phyloP scores from a whole-genome alignment of 2,797 vertebrate species.

The Molossus alvarezi region DNA sequence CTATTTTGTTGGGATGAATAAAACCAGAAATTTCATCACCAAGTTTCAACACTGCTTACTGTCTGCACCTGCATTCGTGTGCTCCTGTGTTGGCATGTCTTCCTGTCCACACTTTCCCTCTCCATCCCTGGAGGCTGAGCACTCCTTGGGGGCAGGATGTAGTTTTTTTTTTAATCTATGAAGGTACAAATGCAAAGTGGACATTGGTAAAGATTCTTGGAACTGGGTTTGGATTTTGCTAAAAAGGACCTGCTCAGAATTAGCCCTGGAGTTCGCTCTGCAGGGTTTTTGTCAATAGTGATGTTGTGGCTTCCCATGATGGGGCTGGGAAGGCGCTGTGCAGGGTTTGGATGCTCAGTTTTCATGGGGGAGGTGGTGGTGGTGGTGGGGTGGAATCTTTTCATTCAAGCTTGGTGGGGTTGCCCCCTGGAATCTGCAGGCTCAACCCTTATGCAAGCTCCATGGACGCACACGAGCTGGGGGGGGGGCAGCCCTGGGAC shows the following conservation, averaged over 20 bases:
- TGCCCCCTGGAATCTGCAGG: not conserved
- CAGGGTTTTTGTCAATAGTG: not conserved
- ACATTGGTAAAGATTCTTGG: not conserved
- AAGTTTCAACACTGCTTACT: not conserved
- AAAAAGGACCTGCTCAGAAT: not conserved
- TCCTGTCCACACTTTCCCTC: not conserved
- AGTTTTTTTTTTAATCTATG: not conserved
- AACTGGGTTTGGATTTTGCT: conserved; percentile 48
- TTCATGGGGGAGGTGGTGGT: not conserved
- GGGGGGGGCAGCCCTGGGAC: not conserved
- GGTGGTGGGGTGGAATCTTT: not conserved
- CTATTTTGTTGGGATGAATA: not conserved
- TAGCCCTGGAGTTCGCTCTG: not conserved
- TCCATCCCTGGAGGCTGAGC: not conserved
- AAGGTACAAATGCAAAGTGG: not conserved
- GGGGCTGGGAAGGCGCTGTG: not conserved
- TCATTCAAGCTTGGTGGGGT: not conserved
- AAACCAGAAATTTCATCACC: not conserved
- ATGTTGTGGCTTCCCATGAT: not conserved
- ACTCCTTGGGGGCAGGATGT: not conserved
- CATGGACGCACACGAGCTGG: not conserved
- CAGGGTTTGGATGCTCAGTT: not conserved
- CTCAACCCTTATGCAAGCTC: not conserved
- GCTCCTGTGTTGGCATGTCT: not conserved
- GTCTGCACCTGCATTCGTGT: not conserved